Evolutionary conservation across 2,888 invertebrate genomes (phyloP), one percentile per base, ranked within the genome.

Genomic region (Eupeodes latifasciatus): DNA sequence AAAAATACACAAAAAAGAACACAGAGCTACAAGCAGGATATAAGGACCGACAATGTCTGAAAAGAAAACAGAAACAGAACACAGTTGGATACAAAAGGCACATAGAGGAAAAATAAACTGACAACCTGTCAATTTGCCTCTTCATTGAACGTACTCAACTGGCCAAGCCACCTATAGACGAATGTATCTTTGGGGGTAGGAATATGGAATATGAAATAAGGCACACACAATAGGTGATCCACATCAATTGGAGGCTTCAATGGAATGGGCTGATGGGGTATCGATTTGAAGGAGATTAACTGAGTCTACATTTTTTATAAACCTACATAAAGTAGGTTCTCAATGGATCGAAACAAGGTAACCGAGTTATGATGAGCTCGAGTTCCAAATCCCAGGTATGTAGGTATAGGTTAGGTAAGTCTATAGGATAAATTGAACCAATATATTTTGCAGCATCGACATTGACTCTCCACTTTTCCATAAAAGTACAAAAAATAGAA

Each of bases 101-200:
- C 57, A 69, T 19, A 61, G 27, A 64, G 19, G n/a, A 53, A 67
- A 75, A 86, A 47, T 72, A 75, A 66, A 64, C 64, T 76, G 83
- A 79, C 83, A 87, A 77, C 80, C 84, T 87, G 80, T 84, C 87
- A 84, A 80, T 81, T 77, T 87, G 76, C 69, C 72, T 62, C 59
- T 77, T 66, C 72, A 64, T 78, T 74, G 61, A 67, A 51, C 71
- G 81, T 61, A 72, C 87, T 72, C 66, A 86, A 79, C 79, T 80
- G 62, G 62, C 62, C 67, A 47, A 19, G 34, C 12, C n/a, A 55
- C 27, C 27, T 2, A 27, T 27, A 27, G 27, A 27, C 27, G 3
- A 27, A 27, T 27, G 27, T 27, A 27, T 27, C 27, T 27, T 27
- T 27, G 27, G 27, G 27, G 27, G 27, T 27, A 27, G 27, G 27